Evolutionary conservation across 1,140 invertebrate species (phyloP), one percentile per base, ranked within the genome.

Genomic region (Zaprionus africanus): DNA sequence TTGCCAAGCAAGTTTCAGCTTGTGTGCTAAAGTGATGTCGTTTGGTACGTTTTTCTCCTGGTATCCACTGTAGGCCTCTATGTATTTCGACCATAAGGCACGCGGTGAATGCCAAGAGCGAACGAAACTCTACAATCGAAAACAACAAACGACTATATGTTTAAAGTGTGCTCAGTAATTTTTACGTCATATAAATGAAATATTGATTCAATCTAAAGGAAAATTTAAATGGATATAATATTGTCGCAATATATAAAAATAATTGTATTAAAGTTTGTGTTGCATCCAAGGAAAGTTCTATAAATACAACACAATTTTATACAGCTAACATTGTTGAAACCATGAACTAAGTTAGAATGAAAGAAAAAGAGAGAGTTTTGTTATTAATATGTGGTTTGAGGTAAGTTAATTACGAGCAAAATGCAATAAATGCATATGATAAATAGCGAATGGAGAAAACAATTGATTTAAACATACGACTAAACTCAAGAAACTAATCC

Each of bases 31-130:
- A 38, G 60, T 65, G 58, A 38, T 41, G 53, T 73, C 81, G 73
- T 83, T 81, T 82, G 75, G 85, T 91, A 91, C 92, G 94, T 94
- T 94, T 91, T 94, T 94, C 96, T 96, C 96, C 96, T 96, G 95
- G 96, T 96, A 95, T 96, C 96, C 96, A 97, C 96, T 97, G 96
- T 96, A 95, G 95, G 95, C 94, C 96, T 95, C 95, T 97, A 97
- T 97, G 95, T 96, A 93, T 93, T 94, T 93, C 94, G 94, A 95
- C 94, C 96, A 97, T 97, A 97, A 97, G 97, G 97, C 97, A 97
- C 97, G 97, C 97, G 97, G 97, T 97, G 97, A 97, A 97, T 97
- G 97, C 97, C 97, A 97, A 97, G 97, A 97, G 96, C 95, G 96
- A 95, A 96, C 96, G 95, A 92, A 93, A 93, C 80, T 93, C 95